Evolutionary conservation across 1,140 invertebrate genomes (phyloP).

Genomic region (Coelopa frigida): DNA sequence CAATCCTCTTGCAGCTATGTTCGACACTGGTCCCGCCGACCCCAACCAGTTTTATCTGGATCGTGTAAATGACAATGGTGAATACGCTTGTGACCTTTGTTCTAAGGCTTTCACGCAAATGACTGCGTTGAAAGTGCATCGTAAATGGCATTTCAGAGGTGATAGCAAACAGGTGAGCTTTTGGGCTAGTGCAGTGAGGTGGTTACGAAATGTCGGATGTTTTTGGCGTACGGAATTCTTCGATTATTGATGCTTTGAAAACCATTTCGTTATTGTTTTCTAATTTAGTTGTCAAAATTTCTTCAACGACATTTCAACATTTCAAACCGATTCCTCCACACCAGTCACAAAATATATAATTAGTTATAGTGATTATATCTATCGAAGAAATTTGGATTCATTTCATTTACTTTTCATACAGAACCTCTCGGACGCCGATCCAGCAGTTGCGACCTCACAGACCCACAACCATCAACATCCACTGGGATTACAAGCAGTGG

Average conservation of each 20-base stretch:
- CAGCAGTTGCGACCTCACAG: constrained; percentile 24
- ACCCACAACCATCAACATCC: constrained; percentile 29
- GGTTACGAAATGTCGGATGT: constrained; percentile 14
- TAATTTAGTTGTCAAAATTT: constrained; percentile 12
- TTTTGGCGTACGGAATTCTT: constrained; percentile 12
- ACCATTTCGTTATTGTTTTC: no score
- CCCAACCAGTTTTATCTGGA: constrained; percentile 39
- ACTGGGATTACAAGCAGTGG: constrained; percentile 42
- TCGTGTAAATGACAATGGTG: constrained; percentile 40
- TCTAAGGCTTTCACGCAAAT: constrained; percentile 42
- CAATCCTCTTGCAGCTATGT: constrained; percentile 41
- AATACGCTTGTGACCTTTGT: constrained; percentile 43
- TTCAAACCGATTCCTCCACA: constrained; percentile 32
- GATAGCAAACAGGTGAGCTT: constrained; percentile 47
- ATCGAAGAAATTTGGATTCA: constrained; percentile 13
- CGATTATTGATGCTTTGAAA: background rate
- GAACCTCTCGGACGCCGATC: constrained; percentile 40
- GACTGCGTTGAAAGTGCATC: constrained; percentile 45
- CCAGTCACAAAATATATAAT: constrained; percentile 42
- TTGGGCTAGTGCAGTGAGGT: constrained; percentile 44
- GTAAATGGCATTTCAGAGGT: constrained; percentile 46
- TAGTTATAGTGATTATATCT: constrained; percentile 13
- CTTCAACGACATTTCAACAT: constrained; percentile 9
- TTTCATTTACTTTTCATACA: constrained; percentile 11
- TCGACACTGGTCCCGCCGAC: constrained; percentile 40